Evolutionary conservation across 1,140 invertebrate species (phyloP).

Genomic region (Mya arenaria): DNA sequence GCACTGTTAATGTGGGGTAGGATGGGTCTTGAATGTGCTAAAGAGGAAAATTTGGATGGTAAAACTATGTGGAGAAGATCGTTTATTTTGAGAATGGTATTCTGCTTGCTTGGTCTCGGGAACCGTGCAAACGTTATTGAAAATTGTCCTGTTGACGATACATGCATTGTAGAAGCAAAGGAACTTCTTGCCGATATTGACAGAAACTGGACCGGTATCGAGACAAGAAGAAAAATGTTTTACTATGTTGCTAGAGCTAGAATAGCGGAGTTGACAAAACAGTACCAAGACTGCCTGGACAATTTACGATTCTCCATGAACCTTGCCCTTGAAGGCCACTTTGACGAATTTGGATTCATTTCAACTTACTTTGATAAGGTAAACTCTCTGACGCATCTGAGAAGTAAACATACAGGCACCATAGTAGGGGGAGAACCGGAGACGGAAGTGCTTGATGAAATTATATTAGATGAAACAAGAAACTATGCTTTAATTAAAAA

Average conservation of each 20-base stretch:
- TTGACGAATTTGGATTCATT: constrained; percentile 13
- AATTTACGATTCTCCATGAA: not conserved
- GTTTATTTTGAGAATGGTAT: constrained; percentile 62
- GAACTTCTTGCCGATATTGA: constrained; percentile 37
- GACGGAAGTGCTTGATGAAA: too few relatives aligned
- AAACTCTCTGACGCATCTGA: too few relatives aligned
- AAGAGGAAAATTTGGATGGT: constrained; percentile 28
- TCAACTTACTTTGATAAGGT: not conserved
- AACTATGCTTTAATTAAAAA: too few relatives aligned
- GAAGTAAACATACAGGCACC: too few relatives aligned
- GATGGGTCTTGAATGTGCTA: constrained; percentile 46
- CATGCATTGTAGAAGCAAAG: constrained; percentile 27
- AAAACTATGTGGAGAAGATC: constrained; percentile 55
- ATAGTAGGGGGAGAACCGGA: too few relatives aligned
- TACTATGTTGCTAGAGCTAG: constrained; percentile 56
- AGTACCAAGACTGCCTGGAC: not conserved
- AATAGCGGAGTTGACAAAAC: not conserved
- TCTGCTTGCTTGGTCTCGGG: constrained; percentile 59
- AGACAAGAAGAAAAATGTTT: constrained; percentile 60
- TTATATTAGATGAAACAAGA: too few relatives aligned
- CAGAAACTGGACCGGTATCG: constrained; percentile 48
- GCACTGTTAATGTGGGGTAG: constrained; percentile 41
- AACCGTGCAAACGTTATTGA: constrained; percentile 57
- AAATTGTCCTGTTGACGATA: not conserved
- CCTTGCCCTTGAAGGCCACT: not conserved